These are phyloP conservation scores for Caracal caracal DNA, from an alignment of 2,113 vertebrate species.

Conservation along the genomic window DNA sequence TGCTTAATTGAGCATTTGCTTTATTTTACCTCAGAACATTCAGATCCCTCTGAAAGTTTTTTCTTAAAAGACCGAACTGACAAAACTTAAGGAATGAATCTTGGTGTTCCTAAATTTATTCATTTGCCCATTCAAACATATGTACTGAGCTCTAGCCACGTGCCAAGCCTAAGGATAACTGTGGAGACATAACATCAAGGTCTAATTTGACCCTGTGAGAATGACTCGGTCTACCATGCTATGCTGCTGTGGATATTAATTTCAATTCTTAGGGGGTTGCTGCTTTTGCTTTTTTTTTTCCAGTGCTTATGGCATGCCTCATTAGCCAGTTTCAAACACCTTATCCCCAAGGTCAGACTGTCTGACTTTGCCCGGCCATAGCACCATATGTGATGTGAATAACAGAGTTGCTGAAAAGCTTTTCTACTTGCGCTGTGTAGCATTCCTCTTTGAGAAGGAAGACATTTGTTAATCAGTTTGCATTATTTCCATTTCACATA, in stretches of 20 bases:
- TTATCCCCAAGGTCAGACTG: slow-evolving; percentile 65
- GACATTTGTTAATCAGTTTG: neutral
- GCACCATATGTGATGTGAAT: neutral
- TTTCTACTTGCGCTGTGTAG: neutral
- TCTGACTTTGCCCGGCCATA: neutral
- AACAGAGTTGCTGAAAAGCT: neutral
- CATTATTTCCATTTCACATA: slow-evolving; percentile 28
- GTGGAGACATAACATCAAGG: neutral
- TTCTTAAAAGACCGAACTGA: neutral
- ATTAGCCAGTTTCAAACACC: slow-evolving; percentile 63
- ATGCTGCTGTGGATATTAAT: slow-evolving; percentile 40
- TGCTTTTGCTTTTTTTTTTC: neutral
- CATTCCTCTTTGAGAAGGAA: neutral
- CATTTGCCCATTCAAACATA: neutral
- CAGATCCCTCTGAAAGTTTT: neutral
- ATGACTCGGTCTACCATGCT: neutral
- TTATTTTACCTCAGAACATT: slow-evolving; percentile 65
- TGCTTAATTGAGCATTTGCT: slow-evolving; percentile 64
- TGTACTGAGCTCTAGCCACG: neutral
- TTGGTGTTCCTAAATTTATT: neutral
- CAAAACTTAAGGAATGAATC: neutral
- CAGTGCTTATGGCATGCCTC: slow-evolving; percentile 15
- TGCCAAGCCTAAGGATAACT: neutral
- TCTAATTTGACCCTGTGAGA: neutral
- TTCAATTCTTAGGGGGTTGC: neutral